Percentiles rank a stretch among this genome's conserved stretches.
These are phyloP conservation scores for Argopecten irradians DNA, from an alignment of 1,140 invertebrate species.

Conservation along the genomic window DNA sequence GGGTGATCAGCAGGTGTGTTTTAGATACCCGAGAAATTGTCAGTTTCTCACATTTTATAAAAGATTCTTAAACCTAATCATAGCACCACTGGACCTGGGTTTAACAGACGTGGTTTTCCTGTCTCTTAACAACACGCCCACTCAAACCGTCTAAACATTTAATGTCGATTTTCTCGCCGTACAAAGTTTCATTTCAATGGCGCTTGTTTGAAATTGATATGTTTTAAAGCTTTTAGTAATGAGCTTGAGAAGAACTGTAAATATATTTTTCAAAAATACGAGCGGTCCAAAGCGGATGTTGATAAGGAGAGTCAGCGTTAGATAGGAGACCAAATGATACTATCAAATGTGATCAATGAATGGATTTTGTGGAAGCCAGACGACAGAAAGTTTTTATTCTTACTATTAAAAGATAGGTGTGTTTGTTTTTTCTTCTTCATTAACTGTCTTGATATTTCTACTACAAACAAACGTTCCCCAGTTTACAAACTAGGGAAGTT, in stretches of 20 bases:
- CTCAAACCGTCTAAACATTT: slow-evolving; percentile 10
- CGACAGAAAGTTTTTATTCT: too few relatives aligned
- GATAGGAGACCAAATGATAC: background rate
- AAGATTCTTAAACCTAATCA: background rate
- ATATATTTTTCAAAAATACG: background rate
- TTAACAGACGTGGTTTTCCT: background rate
- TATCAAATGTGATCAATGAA: background rate
- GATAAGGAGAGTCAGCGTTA: background rate
- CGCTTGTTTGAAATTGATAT: background rate
- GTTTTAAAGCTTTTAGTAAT: slow-evolving; percentile 12
- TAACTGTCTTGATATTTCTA: too few relatives aligned
- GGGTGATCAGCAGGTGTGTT: background rate
- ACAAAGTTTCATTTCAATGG: background rate
- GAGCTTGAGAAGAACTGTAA: background rate
- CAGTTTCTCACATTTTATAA: slow-evolving; percentile 23
- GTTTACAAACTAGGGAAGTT: too few relatives aligned
- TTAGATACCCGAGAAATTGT: background rate
- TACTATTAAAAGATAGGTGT: too few relatives aligned
- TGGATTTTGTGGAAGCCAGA: too few relatives aligned
- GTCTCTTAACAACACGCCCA: background rate
- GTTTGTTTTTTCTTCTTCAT: too few relatives aligned
- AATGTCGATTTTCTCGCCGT: slow-evolving; percentile 6
- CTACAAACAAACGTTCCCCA: too few relatives aligned
- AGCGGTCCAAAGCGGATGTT: slow-evolving; percentile 9
- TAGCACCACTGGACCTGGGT: background rate